Evolutionary conservation across 2,797 vertebrate genomes (phyloP).

Genomic region (Bryconaethiops microstoma): DNA sequence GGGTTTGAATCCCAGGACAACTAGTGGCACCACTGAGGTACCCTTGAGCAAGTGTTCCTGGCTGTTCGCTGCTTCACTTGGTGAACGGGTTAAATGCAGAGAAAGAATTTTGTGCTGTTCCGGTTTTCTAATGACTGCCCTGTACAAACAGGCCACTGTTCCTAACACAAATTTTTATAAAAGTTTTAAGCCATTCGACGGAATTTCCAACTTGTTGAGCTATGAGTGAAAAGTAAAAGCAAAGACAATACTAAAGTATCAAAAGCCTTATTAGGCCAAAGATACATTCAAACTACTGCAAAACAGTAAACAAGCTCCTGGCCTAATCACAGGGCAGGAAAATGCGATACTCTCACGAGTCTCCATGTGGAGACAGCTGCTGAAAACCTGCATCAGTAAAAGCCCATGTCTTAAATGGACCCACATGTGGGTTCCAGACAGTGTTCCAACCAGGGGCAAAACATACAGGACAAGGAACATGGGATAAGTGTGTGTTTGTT

Average conservation of each 20-base stretch:
- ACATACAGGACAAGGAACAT: slow-evolving; percentile 27
- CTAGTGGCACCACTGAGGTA: no score
- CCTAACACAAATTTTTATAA: no score
- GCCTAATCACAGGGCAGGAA: slow-evolving; percentile 12
- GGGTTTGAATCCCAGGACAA: no score
- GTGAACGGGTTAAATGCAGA: no score
- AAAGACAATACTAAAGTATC: not conserved
- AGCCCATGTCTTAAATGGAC: slow-evolving; percentile 27
- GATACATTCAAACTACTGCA: not conserved
- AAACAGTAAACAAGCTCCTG: slow-evolving; percentile 26
- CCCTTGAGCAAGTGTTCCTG: no score
- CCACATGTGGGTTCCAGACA: slow-evolving; percentile 24
- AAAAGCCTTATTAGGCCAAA: not conserved
- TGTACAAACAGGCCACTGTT: no score
- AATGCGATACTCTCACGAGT: slow-evolving; percentile 18
- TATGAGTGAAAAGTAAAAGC: not conserved
- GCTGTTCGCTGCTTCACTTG: no score
- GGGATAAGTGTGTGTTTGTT: not conserved
- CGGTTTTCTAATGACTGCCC: no score
- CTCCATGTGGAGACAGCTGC: slow-evolving; percentile 8
- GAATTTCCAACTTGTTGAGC: not conserved
- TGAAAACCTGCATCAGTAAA: slow-evolving; percentile 23
- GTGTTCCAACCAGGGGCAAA: not conserved
- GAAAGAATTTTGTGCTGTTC: no score
- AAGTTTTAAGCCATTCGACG: not conserved